Base-by-base conservation (phyloP, 2,888 invertebrate species). In the Hyalella azteca region DNA sequence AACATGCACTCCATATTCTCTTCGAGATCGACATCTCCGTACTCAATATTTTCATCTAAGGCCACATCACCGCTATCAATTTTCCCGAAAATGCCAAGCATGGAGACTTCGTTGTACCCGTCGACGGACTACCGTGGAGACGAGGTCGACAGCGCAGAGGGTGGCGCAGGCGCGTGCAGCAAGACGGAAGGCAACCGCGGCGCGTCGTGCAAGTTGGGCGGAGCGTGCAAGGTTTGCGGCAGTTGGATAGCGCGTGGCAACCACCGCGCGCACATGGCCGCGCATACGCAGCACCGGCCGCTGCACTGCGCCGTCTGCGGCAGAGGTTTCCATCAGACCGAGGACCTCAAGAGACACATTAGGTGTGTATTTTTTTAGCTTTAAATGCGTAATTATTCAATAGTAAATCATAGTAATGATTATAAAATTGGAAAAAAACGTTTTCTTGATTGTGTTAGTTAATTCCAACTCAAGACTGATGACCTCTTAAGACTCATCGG, bases 281-380 rank as follows among this genome's bases (percentile, higher is more conserved):
- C 83, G 2, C 83, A 83, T 41, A 83, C 83, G 13, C 81, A 81
- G n/a, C 83, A 83, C 73, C 36, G 83, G 29, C 83, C 83, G 2
- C 81, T 83, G 32, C 83, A 83, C 78, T 83, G 83, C 77, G 83
- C 83, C 22, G 81, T 83, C 11, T 83, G 83, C 66, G 83, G 83
- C 22, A 59, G 83, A n/a, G 83, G 83, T 48, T 83, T 83, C 66
- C 83, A 83, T 59, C 83, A 83, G 54, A 83, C 83, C 4, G 83
- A 83, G 41, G 83, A 83, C 49, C 81, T 83, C 60, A 83, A 83
- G 50, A 78, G 83, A 60, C 83, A 83, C 78, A 83, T 83, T 76
- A 83, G 83, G 83, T 81, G 40, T n/a, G 54, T 45, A 41, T 15
- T n/a, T n/a, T n/a, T n/a, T n/a, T n/a, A n/a, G n/a, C n/a, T n/a